A percentile compares a stretch with the other conserved stretches of the same genome.
phyloP scores from a whole-genome alignment of 2,888 invertebrate species.

The Phortica okadai region DNA sequence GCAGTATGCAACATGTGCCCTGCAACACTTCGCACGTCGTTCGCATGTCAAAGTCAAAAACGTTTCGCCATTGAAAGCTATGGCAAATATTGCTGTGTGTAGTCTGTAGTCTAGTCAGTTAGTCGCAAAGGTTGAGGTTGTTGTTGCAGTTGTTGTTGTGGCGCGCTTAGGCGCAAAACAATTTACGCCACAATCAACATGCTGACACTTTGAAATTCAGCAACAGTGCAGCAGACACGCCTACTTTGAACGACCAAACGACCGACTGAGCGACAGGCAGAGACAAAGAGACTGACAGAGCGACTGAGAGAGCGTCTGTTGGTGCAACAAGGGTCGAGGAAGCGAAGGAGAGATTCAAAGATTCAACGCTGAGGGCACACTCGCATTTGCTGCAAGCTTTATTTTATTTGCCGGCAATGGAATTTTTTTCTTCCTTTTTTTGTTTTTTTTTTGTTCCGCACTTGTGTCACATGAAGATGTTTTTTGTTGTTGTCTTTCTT shows the following conservation, averaged over 20 bases:
- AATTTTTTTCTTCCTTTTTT: background rate
- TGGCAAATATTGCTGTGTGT: conserved; percentile 32
- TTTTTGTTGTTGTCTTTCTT: background rate
- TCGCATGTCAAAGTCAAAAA: conserved; percentile 70
- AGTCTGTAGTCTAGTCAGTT: background rate
- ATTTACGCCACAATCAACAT: conserved; percentile 42
- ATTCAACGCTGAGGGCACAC: conserved; percentile 2
- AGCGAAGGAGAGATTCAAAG: background rate
- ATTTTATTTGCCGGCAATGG: background rate
- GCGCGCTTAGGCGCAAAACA: conserved; percentile 22
- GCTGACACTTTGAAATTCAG: conserved; percentile 54
- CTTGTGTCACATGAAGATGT: background rate
- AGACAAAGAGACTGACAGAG: too few species aligned
- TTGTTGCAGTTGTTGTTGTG: background rate
- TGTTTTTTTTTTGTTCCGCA: background rate
- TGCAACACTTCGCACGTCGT: conserved; percentile 59
- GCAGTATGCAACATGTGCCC: conserved; percentile 26
- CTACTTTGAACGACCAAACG: background rate
- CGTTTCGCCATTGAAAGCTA: conserved; percentile 46
- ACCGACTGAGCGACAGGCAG: background rate
- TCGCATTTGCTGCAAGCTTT: conserved; percentile 3
- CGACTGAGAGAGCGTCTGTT: too few species aligned
- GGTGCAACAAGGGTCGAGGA: too few species aligned
- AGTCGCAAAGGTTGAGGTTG: background rate
- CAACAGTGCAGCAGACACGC: conserved; percentile 11